Evolutionary conservation across 2,113 vertebrate genomes (phyloP).

Genomic region (Saimiri boliviensis): DNA sequence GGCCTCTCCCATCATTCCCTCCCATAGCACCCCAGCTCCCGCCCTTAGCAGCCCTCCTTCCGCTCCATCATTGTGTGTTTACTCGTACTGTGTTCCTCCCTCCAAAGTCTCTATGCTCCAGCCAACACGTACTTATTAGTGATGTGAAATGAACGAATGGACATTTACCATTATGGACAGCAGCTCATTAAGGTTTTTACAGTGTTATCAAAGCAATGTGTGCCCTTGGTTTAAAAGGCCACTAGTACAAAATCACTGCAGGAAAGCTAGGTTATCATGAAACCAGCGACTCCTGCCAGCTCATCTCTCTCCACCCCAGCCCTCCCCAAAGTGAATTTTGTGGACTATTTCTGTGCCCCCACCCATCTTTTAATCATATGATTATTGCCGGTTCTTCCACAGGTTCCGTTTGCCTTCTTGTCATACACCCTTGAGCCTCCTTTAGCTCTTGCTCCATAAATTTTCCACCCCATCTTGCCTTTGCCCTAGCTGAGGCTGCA

Average conservation of each 20-base stretch:
- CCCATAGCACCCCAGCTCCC: background rate
- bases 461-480: background rate
- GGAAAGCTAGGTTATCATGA: background rate
- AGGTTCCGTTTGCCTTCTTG: background rate
- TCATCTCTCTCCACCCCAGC: too few relatives aligned
- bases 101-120: background rate
- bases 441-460: background rate
- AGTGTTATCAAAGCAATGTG: background rate
- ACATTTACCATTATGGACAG: background rate
- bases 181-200: background rate
- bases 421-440: too few relatives aligned
- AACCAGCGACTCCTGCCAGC: background rate
- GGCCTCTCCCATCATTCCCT: background rate
- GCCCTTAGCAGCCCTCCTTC: background rate
- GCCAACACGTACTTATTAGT: background rate
- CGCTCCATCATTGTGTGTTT: background rate
- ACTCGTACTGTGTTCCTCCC: background rate
- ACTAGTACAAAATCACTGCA: background rate
- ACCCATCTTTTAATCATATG: background rate
- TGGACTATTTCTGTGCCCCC: background rate
- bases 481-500: background rate
- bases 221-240: background rate
- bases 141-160: background rate
- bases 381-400: background rate
- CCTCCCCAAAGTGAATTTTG: background rate